phyloP scores from a whole-genome alignment of 1,140 invertebrate species.

The Phymastichus coffea region DNA sequence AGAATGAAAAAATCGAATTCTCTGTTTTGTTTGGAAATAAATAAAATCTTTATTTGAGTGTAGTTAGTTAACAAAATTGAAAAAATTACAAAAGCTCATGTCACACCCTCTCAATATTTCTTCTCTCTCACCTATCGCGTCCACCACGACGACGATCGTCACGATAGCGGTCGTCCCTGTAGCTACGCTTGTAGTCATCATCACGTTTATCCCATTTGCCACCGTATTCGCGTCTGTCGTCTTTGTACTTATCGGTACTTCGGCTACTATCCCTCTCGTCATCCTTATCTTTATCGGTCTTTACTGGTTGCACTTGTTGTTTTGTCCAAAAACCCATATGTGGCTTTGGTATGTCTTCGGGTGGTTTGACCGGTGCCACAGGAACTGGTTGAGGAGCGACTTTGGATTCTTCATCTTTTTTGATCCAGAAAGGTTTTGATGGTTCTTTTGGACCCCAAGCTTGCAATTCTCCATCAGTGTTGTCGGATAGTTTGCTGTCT shows the following conservation, averaged over 20 bases:
- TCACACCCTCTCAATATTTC: no score
- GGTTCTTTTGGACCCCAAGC: conserved; percentile 53
- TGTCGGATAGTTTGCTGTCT: background rate
- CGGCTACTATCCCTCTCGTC: conserved; percentile 37
- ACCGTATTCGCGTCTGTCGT: conserved; percentile 26
- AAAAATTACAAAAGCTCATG: no score
- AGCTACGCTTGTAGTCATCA: conserved; percentile 10
- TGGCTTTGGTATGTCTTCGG: conserved; percentile 54
- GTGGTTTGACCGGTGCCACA: conserved; percentile 42
- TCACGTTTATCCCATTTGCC: conserved; percentile 20
- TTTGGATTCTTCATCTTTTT: conserved; percentile 52
- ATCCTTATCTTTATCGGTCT: conserved; percentile 39
- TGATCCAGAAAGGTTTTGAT: conserved; percentile 54
- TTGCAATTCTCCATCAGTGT: conserved; percentile 42
- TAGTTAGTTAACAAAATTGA: no score
- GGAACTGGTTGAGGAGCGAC: conserved; percentile 6
- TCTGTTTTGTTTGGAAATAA: no score
- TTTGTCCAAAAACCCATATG: conserved; percentile 58
- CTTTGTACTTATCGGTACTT: conserved; percentile 42
- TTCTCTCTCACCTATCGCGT: conserved; percentile 36
- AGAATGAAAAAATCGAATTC: background rate
- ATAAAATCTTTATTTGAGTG: no score
- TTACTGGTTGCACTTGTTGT: conserved; percentile 50
- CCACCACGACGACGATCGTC: conserved; percentile 46
- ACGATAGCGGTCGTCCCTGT: conserved; percentile 43